Evolutionary conservation across 2,113 vertebrate species (phyloP).

Genomic region (Mellivora capensis): DNA sequence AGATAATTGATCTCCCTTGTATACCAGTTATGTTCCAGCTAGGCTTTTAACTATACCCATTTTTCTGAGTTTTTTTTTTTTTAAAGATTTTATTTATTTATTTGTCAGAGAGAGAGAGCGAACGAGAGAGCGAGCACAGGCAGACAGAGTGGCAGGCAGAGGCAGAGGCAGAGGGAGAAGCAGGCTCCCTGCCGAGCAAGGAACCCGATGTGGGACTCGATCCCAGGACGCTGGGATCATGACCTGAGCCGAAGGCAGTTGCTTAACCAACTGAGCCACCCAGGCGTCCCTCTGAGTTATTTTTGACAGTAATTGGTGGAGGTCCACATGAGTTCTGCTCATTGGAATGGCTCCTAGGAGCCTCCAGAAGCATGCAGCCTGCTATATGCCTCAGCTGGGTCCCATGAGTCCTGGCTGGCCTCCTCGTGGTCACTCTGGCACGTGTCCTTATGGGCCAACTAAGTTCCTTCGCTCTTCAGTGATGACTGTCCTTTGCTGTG

Average conservation of each 20-base stretch:
- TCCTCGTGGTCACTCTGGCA: neutral
- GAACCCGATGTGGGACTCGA: too few species aligned
- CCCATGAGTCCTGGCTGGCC: neutral
- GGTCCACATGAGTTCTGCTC: neutral
- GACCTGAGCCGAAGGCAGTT: too few species aligned
- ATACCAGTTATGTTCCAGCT: neutral
- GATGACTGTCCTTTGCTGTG: neutral
- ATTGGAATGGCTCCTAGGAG: neutral
- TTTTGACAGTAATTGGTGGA: neutral
- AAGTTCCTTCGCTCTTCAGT: neutral
- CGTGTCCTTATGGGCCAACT: neutral
- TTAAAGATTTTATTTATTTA: too few species aligned
- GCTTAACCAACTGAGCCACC: too few species aligned
- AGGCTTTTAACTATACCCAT: neutral
- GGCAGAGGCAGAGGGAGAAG: too few species aligned
- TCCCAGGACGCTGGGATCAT: too few species aligned
- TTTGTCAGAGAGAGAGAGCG: too few species aligned
- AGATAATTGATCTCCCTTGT: neutral
- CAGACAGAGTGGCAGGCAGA: too few species aligned
- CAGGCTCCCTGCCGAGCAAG: too few species aligned
- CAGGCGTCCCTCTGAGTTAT: neutral
- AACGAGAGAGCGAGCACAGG: too few species aligned
- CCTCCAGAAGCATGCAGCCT: too few species aligned
- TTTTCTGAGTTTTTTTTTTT: neutral
- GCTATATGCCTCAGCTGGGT: rapidly evolving